Percentiles rank a stretch among this genome's conserved stretches.
These are phyloP conservation scores for Prochilodus magdalenae DNA, from an alignment of 2,113 vertebrate species.

Conservation along the genomic window DNA sequence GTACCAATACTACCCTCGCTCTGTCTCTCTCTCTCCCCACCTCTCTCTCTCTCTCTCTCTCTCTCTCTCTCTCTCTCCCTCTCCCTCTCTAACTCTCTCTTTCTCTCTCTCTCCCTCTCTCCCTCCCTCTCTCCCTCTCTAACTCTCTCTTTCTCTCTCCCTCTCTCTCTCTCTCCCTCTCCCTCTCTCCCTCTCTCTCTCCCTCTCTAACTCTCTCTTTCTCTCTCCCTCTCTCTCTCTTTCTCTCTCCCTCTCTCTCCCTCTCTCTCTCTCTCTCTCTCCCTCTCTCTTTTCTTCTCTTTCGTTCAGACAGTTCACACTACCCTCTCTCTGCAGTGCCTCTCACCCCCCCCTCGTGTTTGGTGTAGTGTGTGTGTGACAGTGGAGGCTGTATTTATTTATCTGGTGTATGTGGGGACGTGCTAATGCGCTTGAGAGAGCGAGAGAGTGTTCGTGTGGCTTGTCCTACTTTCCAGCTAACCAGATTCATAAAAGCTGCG, in stretches of 20 bases:
- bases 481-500: too few relatives aligned
- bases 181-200: background rate
- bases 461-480: background rate
- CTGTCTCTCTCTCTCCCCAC: background rate
- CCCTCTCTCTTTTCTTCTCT: background rate
- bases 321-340: background rate
- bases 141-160: background rate
- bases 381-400: background rate
- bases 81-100: too few relatives aligned
- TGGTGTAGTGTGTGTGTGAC: background rate
- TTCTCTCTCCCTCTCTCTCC: background rate
- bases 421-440: background rate
- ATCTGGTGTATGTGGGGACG: background rate
- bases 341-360: too few relatives aligned
- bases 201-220: background rate
- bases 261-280: background rate
- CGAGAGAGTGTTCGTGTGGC: background rate
- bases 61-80: slow-evolving; percentile 6
- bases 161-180: background rate
- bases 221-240: background rate
- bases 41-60: background rate
- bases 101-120: background rate
- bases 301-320: background rate
- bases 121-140: background rate
- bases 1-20: background rate